These are phyloP conservation scores for Sepioteuthis lessoniana DNA, from an alignment of 2,888 invertebrate genomes.

Conservation along the genomic window DNA sequence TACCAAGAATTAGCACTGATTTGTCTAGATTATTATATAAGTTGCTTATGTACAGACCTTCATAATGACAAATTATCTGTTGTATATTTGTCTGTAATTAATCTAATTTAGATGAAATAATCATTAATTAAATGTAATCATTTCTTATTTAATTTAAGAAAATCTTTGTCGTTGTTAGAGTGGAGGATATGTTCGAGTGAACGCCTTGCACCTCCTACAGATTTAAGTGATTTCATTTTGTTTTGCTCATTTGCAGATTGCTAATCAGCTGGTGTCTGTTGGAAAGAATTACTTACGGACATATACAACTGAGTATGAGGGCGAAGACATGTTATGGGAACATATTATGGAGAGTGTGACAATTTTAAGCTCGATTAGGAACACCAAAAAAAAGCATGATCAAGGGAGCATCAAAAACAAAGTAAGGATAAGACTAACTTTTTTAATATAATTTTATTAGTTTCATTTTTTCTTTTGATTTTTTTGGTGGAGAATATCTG, in stretches of 20 bases:
- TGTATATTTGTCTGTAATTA: slow-evolving; percentile 39
- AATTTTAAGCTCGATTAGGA: not conserved
- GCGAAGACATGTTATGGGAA: slow-evolving; percentile 70
- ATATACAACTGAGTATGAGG: slow-evolving; percentile 66
- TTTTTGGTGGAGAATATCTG: not conserved
- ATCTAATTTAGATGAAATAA: not conserved
- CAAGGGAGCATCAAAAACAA: not conserved
- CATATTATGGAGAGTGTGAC: not conserved
- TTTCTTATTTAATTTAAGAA: too few species aligned
- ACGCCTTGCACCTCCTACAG: too few species aligned
- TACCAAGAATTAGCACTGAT: too few species aligned
- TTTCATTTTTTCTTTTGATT: not conserved
- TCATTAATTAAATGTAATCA: too few species aligned
- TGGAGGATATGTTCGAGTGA: too few species aligned
- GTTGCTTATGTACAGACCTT: too few species aligned
- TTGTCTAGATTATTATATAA: too few species aligned
- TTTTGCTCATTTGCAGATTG: slow-evolving; percentile 62
- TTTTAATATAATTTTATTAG: too few species aligned
- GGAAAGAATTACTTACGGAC: slow-evolving; percentile 73
- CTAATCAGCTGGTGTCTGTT: slow-evolving; percentile 74
- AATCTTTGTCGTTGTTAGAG: too few species aligned
- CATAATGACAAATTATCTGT: not conserved
- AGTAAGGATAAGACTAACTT: not conserved
- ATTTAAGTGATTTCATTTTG: not conserved
- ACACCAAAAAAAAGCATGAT: not conserved